Percentiles rank a stretch among this genome's conserved stretches.
These are phyloP conservation scores for Helobdella robusta DNA, from an alignment of 2,888 invertebrate species.

Conservation along the genomic window DNA sequence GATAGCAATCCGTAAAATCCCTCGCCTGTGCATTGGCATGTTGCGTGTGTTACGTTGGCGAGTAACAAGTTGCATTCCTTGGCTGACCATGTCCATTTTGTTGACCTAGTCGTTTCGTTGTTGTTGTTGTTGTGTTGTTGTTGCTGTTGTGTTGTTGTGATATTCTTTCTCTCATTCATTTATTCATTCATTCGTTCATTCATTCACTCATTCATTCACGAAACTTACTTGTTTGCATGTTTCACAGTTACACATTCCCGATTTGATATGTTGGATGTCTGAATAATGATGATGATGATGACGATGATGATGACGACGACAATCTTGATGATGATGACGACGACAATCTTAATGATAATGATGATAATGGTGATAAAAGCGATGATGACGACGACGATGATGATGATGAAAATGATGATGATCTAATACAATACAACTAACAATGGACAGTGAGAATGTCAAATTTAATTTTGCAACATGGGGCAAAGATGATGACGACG, in stretches of 20 bases:
- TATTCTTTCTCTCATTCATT: too few relatives aligned
- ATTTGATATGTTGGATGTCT: conserved; percentile 8
- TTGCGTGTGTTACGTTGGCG: background rate
- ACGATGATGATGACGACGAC: background rate
- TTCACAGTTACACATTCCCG: background rate
- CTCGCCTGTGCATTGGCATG: background rate
- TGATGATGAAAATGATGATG: background rate
- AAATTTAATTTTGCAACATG: background rate
- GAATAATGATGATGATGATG: conserved; percentile 1
- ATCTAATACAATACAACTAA: background rate
- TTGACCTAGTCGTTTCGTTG: too few relatives aligned
- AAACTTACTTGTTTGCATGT: conserved; percentile 5
- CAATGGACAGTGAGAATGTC: background rate
- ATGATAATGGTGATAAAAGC: conserved; percentile 5
- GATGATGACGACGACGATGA: background rate
- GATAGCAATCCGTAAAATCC: conserved; percentile 13
- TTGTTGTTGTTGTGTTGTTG: too few relatives aligned
- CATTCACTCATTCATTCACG: too few relatives aligned
- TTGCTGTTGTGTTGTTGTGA: too few relatives aligned
- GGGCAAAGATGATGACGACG: too few relatives aligned
- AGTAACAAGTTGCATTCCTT: too few relatives aligned
- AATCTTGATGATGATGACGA: background rate
- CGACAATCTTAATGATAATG: background rate
- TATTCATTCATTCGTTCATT: too few relatives aligned
- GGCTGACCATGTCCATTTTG: too few relatives aligned